These are phyloP conservation scores for Drosophila grimshawi DNA, from an alignment of 1,140 invertebrate species.

Conservation along the genomic window DNA sequence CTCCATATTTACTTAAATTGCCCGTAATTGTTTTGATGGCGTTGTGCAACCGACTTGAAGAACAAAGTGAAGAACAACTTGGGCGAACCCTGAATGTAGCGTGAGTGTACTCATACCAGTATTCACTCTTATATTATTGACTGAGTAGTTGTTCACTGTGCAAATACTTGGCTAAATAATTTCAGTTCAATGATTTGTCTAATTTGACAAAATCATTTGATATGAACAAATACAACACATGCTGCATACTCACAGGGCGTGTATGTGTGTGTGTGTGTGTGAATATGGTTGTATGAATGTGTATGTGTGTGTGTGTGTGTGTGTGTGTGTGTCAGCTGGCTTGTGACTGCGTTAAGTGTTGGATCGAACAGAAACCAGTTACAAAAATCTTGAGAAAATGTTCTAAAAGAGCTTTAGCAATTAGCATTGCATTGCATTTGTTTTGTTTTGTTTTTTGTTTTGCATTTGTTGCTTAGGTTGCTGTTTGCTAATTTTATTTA, in stretches of 20 bases:
- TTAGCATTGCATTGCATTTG: constrained; percentile 15
- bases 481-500: constrained; percentile 34
- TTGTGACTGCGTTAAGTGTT: constrained; percentile 36
- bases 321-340: constrained; percentile 19
- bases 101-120: not conserved
- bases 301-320: constrained; percentile 8
- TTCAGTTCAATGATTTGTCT: constrained; percentile 32
- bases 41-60: constrained; percentile 31
- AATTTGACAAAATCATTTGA: constrained; percentile 37
- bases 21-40: constrained; percentile 26
- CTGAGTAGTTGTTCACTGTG: not conserved
- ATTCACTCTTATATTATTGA: constrained; percentile 8
- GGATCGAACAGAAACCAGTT: constrained; percentile 49
- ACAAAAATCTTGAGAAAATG: constrained; percentile 63
- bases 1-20: constrained; percentile 4
- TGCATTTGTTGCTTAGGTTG: constrained; percentile 31
- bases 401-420: constrained; percentile 61
- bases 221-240: constrained; percentile 34
- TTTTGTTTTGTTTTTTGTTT: constrained; percentile 44
- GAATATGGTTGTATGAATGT: not conserved
- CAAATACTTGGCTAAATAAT: constrained; percentile 14
- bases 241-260: constrained; percentile 22
- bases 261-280: not conserved
- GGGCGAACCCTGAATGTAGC: constrained; percentile 19
- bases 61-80: constrained; percentile 21